phyloP scores from a whole-genome alignment of 2,113 vertebrate genomes.

The Mionectes macconnelli region DNA sequence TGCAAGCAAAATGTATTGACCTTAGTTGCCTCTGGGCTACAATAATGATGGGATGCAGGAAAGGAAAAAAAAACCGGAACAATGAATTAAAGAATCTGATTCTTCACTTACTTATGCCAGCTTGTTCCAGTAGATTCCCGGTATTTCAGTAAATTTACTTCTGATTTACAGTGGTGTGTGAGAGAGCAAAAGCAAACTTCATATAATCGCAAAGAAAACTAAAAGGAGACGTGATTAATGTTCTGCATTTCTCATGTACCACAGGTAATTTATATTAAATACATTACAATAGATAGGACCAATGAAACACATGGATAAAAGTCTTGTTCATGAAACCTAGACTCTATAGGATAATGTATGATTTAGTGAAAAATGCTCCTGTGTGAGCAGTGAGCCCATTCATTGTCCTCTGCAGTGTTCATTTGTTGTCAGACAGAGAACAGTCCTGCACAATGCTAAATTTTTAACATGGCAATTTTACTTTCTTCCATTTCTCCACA shows the following conservation, averaged over 20 bases:
- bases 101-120: not conserved
- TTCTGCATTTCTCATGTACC: not conserved
- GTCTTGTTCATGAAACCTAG: not conserved
- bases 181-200: not conserved
- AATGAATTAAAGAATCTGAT: not conserved
- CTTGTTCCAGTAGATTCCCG: not conserved
- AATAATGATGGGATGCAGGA: slow-evolving; percentile 7
- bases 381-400: not conserved
- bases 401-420: not conserved
- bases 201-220: not conserved
- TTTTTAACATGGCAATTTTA: not conserved
- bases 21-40: slow-evolving; percentile 10
- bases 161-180: not conserved
- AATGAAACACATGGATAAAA: not conserved
- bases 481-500: not conserved
- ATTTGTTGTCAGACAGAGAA: not conserved
- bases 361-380: not conserved
- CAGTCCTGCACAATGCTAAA: not conserved
- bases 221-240: not conserved
- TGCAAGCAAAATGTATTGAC: slow-evolving; percentile 38
- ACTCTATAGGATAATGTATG: not conserved
- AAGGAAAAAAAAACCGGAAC: not conserved
- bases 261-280: not conserved
- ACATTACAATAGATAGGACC: not conserved
- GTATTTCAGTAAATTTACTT: not conserved